Percentiles rank a stretch among this genome's conserved stretches.
Conservation (phyloP, 2,888 invertebrate species). For the Marronus borbonicus region DNA sequence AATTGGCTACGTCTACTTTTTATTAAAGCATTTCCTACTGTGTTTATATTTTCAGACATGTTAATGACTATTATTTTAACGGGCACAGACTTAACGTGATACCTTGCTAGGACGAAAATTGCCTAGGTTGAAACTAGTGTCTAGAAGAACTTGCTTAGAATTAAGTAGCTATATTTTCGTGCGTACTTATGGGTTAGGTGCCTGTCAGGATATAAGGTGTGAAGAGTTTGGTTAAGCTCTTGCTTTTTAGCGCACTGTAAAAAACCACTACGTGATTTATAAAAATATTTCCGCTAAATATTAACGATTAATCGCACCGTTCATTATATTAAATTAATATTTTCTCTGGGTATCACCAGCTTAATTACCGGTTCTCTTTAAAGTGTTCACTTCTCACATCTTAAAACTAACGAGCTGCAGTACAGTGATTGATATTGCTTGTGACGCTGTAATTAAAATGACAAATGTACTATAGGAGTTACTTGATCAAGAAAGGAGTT, state of each 20-base stretch:
- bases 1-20: constrained; percentile 53
- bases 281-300: too few species aligned
- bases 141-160: neutral
- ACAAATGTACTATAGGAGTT: neutral
- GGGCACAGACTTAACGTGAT: constrained; percentile 26
- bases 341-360: too few species aligned
- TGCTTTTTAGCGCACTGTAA: too few species aligned
- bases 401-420: neutral
- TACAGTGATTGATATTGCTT: neutral
- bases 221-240: too few species aligned
- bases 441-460: constrained; percentile 7
- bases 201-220: neutral
- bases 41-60: constrained; percentile 50
- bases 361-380: neutral
- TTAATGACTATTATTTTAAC: constrained; percentile 50
- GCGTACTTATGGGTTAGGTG: neutral
- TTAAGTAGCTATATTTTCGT: neutral
- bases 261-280: too few species aligned
- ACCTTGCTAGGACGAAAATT: constrained; percentile 19
- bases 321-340: too few species aligned
- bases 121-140: constrained; percentile 1
- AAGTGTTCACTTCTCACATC: neutral
- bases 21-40: constrained; percentile 48
- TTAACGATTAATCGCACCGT: too few species aligned
- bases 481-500: neutral